Evolutionary conservation across 1,140 invertebrate genomes (phyloP).

Genomic region (Thaumetopoea pityocampa): DNA sequence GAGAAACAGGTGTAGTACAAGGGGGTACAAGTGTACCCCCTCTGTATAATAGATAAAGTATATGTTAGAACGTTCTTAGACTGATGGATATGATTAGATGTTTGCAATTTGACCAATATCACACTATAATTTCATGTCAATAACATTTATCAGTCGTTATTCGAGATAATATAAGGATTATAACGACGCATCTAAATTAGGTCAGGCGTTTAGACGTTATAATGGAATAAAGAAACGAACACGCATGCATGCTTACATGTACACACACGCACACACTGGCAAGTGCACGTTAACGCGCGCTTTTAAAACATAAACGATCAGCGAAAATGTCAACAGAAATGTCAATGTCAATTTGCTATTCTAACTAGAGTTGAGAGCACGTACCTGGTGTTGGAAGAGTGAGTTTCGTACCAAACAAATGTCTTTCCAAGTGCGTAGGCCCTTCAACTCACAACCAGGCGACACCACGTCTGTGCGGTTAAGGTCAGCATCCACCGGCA

Average conservation of each 20-base stretch:
- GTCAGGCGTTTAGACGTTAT: not conserved
- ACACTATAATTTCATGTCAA: not conserved
- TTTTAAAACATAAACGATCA: too few relatives aligned
- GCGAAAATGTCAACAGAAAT: too few relatives aligned
- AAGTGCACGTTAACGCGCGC: too few relatives aligned
- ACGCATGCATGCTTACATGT: too few relatives aligned
- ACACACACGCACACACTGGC: too few relatives aligned
- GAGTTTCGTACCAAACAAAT: constrained; percentile 72
- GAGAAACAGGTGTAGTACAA: too few relatives aligned
- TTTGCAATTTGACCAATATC: too few relatives aligned
- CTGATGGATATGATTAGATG: too few relatives aligned
- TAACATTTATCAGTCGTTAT: not conserved
- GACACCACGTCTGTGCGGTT: constrained; percentile 72
- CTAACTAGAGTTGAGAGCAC: constrained; percentile 23
- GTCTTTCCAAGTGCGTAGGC: constrained; percentile 73
- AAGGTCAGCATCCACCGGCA: constrained; percentile 73
- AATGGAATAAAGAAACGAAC: constrained; percentile 1
- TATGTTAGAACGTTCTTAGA: too few relatives aligned
- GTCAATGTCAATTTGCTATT: too few relatives aligned
- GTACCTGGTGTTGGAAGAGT: constrained; percentile 69
- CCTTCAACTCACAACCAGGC: constrained; percentile 69
- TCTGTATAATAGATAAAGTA: too few relatives aligned
- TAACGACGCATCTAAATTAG: constrained; percentile 3
- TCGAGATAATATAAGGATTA: not conserved
- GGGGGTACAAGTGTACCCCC: too few relatives aligned